Base-by-base conservation (phyloP, 2,797 vertebrate genomes). In the Enoplosus armatus region DNA sequence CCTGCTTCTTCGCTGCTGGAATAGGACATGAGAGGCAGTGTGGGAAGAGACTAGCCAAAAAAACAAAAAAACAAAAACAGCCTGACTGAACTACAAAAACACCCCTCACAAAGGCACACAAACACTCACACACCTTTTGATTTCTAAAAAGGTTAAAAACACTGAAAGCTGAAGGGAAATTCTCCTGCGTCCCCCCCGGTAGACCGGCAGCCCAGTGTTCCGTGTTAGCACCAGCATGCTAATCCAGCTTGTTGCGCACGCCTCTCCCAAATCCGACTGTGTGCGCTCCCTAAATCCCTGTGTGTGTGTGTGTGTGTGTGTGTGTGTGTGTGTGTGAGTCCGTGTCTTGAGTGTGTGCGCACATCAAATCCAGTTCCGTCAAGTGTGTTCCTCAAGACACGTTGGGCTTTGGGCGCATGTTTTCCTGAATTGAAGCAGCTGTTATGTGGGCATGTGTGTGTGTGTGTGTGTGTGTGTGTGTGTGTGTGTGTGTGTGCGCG, bases 101-200 rank as follows among this genome's bases (percentile, higher is more conserved):
- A 53, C 22, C 16, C 22, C 16, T 14, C 18, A 6, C 24, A 22
- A 5, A 75, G 6, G 31, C 51, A 73, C 22, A 62, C 69, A 75
- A 26, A 72, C 45, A 37, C 6, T 47, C 16, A 22, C 18, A 64
- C 37, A 39, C 5, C 6, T 50, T n/a, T 48, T 77, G 45, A 48
- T 79, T 54, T 76, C 65, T 70, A 54, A 54, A 70, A 54, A 70
- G 27, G 55, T 56, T 76, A 61, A 24, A 65, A 75, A 61, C 50
- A 58, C 29, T 14, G 2, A 54, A 65, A 24, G 2, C 31, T 18
- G 18, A 26, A 45, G 29, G 55, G 29, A 69, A 10, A 27, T 15
- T 27, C 26, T n/a, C n/a, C n/a, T 45, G 55, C n/a, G 51, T 50
- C 50, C 24, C 39, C 50, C 24, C 39, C 39, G 20, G 72, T 20